Percentiles rank a stretch among this genome's conserved stretches.
phyloP scores from a whole-genome alignment of 2,888 invertebrate species.

The Microctonus brassicae region DNA sequence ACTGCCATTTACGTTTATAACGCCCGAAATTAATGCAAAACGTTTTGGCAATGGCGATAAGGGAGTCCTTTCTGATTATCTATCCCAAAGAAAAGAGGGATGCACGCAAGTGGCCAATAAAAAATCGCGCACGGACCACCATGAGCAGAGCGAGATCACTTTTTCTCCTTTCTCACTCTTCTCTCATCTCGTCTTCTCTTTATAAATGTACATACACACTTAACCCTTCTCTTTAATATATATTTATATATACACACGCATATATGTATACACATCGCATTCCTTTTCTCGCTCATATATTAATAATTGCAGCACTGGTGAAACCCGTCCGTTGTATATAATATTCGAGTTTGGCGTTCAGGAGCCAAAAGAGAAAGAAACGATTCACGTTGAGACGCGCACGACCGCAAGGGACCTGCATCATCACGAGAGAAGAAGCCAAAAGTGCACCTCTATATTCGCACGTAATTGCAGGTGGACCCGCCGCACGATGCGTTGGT shows the following conservation, averaged over 20 bases:
- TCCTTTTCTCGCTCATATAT: conserved; percentile 54
- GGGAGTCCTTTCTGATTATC: conserved; percentile 34
- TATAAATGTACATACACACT: not conserved
- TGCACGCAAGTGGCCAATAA: conserved; percentile 35
- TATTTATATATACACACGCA: not conserved
- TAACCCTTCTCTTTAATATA: not conserved
- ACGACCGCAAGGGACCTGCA: conserved; percentile 1
- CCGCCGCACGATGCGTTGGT: conserved; percentile 34
- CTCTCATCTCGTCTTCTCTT: conserved; percentile 12
- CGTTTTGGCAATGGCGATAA: conserved; percentile 25
- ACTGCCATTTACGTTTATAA: conserved; percentile 39
- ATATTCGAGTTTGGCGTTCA: conserved; percentile 50
- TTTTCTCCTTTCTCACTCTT: too few species aligned
- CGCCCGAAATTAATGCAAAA: conserved; percentile 39
- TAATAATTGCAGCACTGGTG: conserved; percentile 63
- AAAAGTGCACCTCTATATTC: conserved; percentile 43
- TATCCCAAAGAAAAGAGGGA: conserved; percentile 29
- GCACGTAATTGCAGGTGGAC: conserved; percentile 50
- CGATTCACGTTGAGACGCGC: conserved; percentile 31
- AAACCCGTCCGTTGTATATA: conserved; percentile 63
- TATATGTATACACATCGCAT: conserved; percentile 5
- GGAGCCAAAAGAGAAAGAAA: conserved; percentile 42
- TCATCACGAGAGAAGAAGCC: conserved; percentile 11
- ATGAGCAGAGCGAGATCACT: too few species aligned
- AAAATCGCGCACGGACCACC: conserved; percentile 36